Base-by-base conservation (phyloP, 1,140 invertebrate genomes). In the Macrocentrus cingulum region DNA sequence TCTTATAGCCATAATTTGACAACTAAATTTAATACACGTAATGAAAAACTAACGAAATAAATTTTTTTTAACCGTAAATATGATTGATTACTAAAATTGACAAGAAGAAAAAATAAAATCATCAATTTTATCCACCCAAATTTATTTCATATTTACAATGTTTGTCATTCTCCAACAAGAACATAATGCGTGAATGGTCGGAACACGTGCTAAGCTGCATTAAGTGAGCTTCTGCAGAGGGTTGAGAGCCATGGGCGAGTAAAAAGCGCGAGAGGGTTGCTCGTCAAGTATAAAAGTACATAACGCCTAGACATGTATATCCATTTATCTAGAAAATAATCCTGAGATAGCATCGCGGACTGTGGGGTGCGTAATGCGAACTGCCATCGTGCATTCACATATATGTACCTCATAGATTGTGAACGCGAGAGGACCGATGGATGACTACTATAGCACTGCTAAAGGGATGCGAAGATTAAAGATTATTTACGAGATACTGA, bases 281-380 rank as follows among this genome's bases (percentile, higher is more conserved):
- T 42, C 6, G 18, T 42, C 9, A 18, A 42, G 41, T 42, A 11
- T 16, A 44, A 18, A 13, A 44, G 18, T 44, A 18, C 13, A n/a
- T n/a, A 39, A 39, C 37, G 37, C 37, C 37, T 39, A 15, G 41
- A 44, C 44, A 13, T 13, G 20, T 46, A 2, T 66, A 69, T 76
- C 66, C 71, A 71, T 73, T 72, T 79, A 77, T 75, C 71, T 66
- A 66, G 70, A 78, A 80, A 80, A 80, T 78, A 80, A 77, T 80
- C 75, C 71, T 0, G 11, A 45, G 76, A 80, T 77, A 74, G 61
- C 51, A 78, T 77, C 73, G 63, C 45, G 48, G 16, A 25, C 63
- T 62, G 32, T 56, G 56, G 62, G n/a, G n/a, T n/a, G n/a, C n/a
- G n/a, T n/a, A n/a, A n/a, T n/a, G n/a, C n/a, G n/a, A n/a, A n/a